Conservation (phyloP, 2,797 vertebrate species). For the Muscicapa comitata region DNA sequence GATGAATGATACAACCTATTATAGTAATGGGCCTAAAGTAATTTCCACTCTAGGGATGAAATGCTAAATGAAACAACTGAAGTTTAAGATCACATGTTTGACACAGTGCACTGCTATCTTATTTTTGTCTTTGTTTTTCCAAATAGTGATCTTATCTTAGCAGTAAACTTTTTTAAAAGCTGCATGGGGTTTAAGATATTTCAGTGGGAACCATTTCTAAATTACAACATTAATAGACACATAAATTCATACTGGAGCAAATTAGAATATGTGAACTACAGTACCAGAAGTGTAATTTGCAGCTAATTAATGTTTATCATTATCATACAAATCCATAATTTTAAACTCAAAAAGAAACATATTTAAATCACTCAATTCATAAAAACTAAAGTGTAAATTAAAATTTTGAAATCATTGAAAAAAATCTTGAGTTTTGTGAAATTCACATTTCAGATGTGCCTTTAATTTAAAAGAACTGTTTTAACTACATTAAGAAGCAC, state of each 20-base stretch:
- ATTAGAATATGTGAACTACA: neutral
- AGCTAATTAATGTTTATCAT: neutral
- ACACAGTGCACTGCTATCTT: neutral
- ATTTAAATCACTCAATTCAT: neutral
- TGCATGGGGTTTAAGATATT: neutral
- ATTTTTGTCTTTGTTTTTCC: neutral
- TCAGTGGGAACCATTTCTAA: neutral
- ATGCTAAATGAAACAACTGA: neutral
- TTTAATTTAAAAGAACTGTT: neutral
- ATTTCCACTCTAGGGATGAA: neutral
- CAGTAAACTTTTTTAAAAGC: neutral
- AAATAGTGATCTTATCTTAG: neutral
- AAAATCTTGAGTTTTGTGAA: neutral
- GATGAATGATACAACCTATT: neutral
- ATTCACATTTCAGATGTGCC: neutral
- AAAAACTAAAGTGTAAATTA: neutral
- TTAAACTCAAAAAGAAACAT: neutral
- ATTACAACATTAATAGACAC: neutral
- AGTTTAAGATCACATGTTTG: neutral
- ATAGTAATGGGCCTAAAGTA: neutral
- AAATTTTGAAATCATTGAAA: neutral
- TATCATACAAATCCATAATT: neutral
- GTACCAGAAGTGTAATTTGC: neutral
- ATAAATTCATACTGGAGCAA: neutral
- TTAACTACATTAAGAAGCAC: fast-evolving